A percentile compares a stretch with the other conserved stretches of the same genome.
Evolutionary conservation across 2,113 vertebrate genomes (phyloP).

Genomic region (Poeciliopsis turrubarensis): DNA sequence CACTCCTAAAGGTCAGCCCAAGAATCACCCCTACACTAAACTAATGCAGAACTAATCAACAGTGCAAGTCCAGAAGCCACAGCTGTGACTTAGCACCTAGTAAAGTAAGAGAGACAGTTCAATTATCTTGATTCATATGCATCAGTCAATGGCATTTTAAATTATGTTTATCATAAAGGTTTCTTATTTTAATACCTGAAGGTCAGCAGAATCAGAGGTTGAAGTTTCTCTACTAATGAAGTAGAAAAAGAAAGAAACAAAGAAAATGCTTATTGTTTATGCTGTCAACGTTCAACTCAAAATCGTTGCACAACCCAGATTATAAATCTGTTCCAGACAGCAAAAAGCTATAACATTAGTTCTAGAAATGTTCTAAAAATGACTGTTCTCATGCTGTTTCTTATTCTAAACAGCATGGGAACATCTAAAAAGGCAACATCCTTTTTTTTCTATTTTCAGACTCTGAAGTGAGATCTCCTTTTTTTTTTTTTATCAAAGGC

Average conservation of each 20-base stretch:
- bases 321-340: neutral
- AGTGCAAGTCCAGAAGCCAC: slow-evolving; percentile 1
- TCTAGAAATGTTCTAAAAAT: neutral
- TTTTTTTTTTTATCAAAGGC: slow-evolving; percentile 13
- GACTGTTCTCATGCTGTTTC: too few species aligned
- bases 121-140: neutral
- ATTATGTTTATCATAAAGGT: slow-evolving; percentile 17
- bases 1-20: too few species aligned
- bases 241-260: neutral
- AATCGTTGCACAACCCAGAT: neutral
- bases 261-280: neutral
- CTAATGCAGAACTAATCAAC: neutral
- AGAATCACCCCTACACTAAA: neutral
- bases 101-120: neutral
- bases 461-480: slow-evolving; percentile 51
- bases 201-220: neutral
- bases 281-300: neutral
- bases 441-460: slow-evolving; percentile 36
- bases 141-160: neutral
- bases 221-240: too few species aligned
- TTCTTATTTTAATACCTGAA: slow-evolving; percentile 12
- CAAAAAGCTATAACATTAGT: neutral
- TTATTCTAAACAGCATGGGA: slow-evolving; percentile 1
- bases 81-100: neutral
- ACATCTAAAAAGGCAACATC: slow-evolving; percentile 31